phyloP scores from a whole-genome alignment of 1,140 invertebrate species.

The Eriocheir sinensis region DNA sequence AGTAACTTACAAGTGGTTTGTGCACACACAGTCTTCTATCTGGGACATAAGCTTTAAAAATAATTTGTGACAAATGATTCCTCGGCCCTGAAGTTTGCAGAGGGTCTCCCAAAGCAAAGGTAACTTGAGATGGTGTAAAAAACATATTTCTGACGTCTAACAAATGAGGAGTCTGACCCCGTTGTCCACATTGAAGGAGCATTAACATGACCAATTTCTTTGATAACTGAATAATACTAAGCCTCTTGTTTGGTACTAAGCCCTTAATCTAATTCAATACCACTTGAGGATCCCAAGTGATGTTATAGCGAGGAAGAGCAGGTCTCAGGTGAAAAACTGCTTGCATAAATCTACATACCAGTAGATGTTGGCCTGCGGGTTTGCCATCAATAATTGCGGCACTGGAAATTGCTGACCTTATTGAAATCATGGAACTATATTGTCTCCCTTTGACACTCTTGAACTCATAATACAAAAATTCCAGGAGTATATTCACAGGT shows the following conservation, averaged over 20 bases:
- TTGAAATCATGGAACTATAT: not conserved
- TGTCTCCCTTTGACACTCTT: not conserved
- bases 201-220: constrained; percentile 21
- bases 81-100: not conserved
- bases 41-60: too few relatives aligned
- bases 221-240: not conserved
- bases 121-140: constrained; percentile 33
- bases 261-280: not conserved
- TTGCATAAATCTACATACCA: too few relatives aligned
- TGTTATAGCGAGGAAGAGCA: too few relatives aligned
- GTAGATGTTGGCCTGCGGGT: too few relatives aligned
- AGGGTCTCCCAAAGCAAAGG: not conserved
- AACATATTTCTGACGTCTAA: not conserved
- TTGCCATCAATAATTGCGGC: not conserved
- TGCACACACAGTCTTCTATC: too few relatives aligned
- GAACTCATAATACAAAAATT: not conserved
- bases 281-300: too few relatives aligned
- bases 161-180: too few relatives aligned
- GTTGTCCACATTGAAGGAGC: not conserved
- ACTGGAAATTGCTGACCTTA: not conserved
- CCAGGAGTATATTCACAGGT: not conserved
- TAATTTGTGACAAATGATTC: constrained; percentile 1
- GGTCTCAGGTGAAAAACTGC: too few relatives aligned
- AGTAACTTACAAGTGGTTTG: too few relatives aligned
- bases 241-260: not conserved